phyloP scores from a whole-genome alignment of 2,888 invertebrate genomes.

The Ichneumoninae sp. region DNA sequence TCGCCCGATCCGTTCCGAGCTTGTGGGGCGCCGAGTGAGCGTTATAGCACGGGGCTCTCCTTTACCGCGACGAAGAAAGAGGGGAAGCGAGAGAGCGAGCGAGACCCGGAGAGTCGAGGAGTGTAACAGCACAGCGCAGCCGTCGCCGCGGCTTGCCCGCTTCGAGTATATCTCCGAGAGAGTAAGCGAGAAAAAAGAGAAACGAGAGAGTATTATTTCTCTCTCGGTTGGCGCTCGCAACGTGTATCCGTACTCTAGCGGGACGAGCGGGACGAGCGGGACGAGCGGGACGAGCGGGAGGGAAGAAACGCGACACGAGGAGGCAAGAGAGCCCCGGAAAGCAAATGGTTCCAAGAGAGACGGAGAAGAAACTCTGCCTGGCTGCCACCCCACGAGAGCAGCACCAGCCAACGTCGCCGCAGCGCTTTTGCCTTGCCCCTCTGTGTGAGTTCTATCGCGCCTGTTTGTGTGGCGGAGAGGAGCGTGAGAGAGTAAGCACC shows the following conservation, averaged over 20 bases:
- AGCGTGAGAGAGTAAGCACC: constrained; percentile 72
- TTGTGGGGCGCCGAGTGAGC: constrained; percentile 66
- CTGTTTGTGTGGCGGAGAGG: constrained; percentile 55
- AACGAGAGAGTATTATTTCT: not conserved
- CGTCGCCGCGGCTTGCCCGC: constrained; percentile 53
- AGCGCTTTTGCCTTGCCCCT: constrained; percentile 76
- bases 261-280: constrained; percentile 55
- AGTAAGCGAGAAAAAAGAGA: constrained; percentile 17
- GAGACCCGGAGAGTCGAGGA: constrained; percentile 1
- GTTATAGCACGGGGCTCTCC: constrained; percentile 54
- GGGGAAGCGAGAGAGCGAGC: constrained; percentile 40
- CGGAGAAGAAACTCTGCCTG: constrained; percentile 33
- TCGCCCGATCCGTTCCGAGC: constrained; percentile 81
- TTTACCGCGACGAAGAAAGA: not conserved
- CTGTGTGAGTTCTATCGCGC: constrained; percentile 13
- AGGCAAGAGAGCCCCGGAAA: constrained; percentile 39
- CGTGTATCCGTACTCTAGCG: constrained; percentile 7
- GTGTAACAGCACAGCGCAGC: constrained; percentile 38
- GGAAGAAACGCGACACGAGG: constrained; percentile 69
- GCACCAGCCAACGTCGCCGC: constrained; percentile 79
- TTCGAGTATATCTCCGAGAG: constrained; percentile 31
- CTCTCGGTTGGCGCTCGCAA: constrained; percentile 22
- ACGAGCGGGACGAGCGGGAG: constrained; percentile 56
- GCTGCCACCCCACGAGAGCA: constrained; percentile 73
- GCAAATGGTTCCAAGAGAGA: constrained; percentile 13